Percentiles rank a stretch among this genome's conserved stretches.
Conservation (phyloP, 2,888 invertebrate species). For the Keiferia lycopersicella region DNA sequence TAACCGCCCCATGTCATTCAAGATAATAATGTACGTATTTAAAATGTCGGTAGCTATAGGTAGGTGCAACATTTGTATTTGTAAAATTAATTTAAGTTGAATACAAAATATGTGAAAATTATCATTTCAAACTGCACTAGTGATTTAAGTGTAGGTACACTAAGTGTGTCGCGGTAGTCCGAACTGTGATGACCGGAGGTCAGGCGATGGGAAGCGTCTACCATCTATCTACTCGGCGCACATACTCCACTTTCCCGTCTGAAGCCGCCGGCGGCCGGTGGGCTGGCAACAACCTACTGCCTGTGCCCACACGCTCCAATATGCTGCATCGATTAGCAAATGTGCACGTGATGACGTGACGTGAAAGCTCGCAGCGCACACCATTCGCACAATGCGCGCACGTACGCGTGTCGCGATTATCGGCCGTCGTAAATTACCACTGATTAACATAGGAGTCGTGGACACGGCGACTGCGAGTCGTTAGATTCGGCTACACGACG, state of each 20-base stretch:
- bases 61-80: no score
- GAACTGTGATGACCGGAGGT: conserved; percentile 60
- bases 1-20: no score
- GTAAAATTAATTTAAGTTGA: neutral
- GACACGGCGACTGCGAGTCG: conserved; percentile 61
- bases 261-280: conserved; percentile 14
- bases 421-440: conserved; percentile 74
- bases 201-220: conserved; percentile 50
- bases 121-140: neutral
- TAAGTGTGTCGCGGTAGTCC: conserved; percentile 45
- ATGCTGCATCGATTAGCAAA: conserved; percentile 56
- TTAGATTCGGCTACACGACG: conserved; percentile 70
- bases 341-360: conserved; percentile 55
- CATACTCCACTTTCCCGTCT: conserved; percentile 1
- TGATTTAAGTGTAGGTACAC: neutral
- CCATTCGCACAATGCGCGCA: conserved; percentile 71
- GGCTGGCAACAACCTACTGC: conserved; percentile 33
- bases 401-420: conserved; percentile 77
- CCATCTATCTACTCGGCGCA: neutral
- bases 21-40: no score
- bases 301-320: conserved; percentile 35
- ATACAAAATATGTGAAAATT: neutral
- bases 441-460: conserved; percentile 77
- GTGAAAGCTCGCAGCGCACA: conserved; percentile 50
- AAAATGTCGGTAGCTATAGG: no score